Percentiles rank a stretch among this genome's conserved stretches.
These are phyloP conservation scores for Digitonthophagus gazella DNA, from an alignment of 2,888 invertebrate genomes.

Conservation along the genomic window DNA sequence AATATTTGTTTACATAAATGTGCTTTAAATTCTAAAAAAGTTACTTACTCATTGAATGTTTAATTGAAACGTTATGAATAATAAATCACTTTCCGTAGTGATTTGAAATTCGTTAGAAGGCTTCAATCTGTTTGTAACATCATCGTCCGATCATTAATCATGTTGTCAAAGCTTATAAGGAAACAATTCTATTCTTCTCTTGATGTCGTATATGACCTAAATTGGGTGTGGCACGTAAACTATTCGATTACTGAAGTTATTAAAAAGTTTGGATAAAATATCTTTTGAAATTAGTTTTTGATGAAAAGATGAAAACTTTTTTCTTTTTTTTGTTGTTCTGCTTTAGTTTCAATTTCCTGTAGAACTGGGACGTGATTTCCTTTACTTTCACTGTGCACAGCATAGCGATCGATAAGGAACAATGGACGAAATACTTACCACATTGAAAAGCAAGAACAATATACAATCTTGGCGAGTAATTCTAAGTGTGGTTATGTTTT, in stretches of 20 bases:
- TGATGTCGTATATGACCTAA: neutral
- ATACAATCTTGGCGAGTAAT: neutral
- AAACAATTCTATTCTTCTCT: neutral
- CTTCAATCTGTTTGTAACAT: neutral
- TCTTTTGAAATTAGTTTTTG: too few species aligned
- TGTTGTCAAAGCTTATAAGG: neutral
- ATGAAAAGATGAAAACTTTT: too few species aligned
- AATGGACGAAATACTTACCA: neutral
- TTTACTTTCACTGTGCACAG: neutral
- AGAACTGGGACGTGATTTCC: neutral
- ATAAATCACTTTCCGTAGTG: neutral
- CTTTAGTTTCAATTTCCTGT: neutral
- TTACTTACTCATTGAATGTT: neutral
- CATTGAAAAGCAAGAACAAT: neutral
- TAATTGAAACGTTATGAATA: neutral
- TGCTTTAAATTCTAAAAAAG: neutral
- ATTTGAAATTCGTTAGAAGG: neutral
- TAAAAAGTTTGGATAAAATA: too few species aligned
- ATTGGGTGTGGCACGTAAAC: neutral
- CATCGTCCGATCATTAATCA: neutral
- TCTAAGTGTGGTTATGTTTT: too few species aligned
- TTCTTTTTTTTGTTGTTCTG: neutral
- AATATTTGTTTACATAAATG: too few species aligned
- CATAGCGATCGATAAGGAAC: neutral
- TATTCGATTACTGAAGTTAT: too few species aligned